These are phyloP conservation scores for Asarcornis scutulata DNA, from an alignment of 2,113 vertebrate species.

Conservation along the genomic window DNA sequence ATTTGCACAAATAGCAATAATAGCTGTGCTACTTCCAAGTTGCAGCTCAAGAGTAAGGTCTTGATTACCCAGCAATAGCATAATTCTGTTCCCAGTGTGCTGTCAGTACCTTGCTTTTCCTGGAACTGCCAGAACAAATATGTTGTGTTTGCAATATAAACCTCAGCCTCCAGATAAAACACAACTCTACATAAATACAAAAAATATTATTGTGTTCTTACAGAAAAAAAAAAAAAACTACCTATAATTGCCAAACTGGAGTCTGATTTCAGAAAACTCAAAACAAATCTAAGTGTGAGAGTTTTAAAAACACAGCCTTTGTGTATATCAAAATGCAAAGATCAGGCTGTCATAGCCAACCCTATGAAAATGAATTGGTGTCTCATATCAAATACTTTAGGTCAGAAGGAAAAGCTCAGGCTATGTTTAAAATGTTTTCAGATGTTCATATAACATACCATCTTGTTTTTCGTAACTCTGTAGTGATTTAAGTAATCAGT, in stretches of 20 bases:
- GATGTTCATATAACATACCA: neutral
- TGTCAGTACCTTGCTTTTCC: neutral
- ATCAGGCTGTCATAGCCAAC: neutral
- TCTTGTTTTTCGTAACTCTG: neutral
- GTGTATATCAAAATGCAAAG: neutral
- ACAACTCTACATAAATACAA: neutral
- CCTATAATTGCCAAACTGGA: neutral
- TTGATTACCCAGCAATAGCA: neutral
- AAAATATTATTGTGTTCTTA: neutral
- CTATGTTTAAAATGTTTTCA: neutral
- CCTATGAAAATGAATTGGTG: neutral
- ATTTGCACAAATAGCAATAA: neutral
- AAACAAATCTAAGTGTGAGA: neutral
- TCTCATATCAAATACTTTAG: neutral
- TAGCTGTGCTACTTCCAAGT: neutral
- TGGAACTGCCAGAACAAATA: conserved; percentile 1
- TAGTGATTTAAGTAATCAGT: neutral
- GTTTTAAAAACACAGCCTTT: neutral
- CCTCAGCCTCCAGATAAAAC: neutral
- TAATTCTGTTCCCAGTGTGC: neutral
- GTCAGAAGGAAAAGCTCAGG: neutral
- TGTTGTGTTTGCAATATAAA: neutral
- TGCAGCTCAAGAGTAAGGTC: neutral
- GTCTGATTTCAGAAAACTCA: neutral
- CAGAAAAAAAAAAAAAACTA: conserved; percentile 15